Evolutionary conservation across 2,113 vertebrate species (phyloP).

Genomic region (Struthio camelus): DNA sequence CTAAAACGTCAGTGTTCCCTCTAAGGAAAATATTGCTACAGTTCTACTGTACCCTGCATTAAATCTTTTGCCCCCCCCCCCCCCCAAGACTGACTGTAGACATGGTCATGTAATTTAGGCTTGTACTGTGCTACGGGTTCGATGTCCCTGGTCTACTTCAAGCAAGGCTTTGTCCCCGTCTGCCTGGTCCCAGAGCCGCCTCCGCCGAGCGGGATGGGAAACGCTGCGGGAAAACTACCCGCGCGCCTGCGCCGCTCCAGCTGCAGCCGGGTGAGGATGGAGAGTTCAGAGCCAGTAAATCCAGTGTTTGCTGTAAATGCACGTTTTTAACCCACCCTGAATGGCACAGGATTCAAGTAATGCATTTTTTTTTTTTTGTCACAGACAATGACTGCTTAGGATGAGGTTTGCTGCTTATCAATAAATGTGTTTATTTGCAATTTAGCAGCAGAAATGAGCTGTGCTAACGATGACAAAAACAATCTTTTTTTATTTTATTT

Average conservation of each 20-base stretch:
- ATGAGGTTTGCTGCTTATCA: background rate
- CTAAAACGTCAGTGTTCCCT: conserved; percentile 76
- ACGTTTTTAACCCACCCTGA: background rate
- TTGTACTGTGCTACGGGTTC: background rate
- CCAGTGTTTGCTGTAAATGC: background rate
- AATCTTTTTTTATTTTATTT: too few relatives aligned
- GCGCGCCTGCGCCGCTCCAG: accelerated
- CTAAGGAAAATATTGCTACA: conserved; percentile 77
- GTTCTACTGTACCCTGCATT: conserved; percentile 34
- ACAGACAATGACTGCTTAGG: background rate
- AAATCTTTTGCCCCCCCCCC: conserved; percentile 18
- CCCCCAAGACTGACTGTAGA: background rate
- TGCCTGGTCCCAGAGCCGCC: background rate
- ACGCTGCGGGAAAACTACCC: too few relatives aligned
- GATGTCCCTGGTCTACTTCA: background rate
- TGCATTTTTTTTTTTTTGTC: accelerated
- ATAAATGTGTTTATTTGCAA: background rate
- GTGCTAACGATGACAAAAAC: background rate
- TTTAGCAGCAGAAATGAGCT: background rate
- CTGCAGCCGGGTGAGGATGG: background rate
- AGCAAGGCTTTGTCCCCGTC: background rate
- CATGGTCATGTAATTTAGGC: background rate
- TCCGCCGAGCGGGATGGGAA: too few relatives aligned
- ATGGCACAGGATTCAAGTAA: background rate
- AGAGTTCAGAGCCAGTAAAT: background rate